Evolutionary conservation across 2,797 vertebrate species (phyloP), one percentile per base, ranked within the genome.

Genomic region (Tachyglossus aculeatus): DNA sequence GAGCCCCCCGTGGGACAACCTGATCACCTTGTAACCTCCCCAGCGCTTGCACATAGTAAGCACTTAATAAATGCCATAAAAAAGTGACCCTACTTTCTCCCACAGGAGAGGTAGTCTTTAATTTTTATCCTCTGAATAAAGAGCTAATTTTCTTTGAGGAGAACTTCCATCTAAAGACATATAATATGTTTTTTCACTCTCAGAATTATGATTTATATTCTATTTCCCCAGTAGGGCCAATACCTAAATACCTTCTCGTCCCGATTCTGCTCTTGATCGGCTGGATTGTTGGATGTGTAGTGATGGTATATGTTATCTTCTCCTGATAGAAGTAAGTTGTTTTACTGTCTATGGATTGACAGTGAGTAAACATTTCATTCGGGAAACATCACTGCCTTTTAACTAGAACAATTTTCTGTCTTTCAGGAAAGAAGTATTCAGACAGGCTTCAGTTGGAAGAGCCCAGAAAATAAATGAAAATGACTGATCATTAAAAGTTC

Each of bases 301-400:
- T 94, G 32, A 91, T 94, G 85, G 81, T 96, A 31, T 96, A 95
- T 74, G 87, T 95, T 24, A 93, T 95, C 85, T 96, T 95, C 85
- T 94, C 83, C 78, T 93, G 90, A 89, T 8, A 74, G 63, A 67
- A 76, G 79, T 89, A 88, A 66, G 44, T 74, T 67, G 72, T 9
- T 68, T n/a, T 19, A n/a, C 24, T 27, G 11, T 16, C 12, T 4
- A 29, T 70, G 16, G 50, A n/a, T 44, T 15, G 3, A 6, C 3
- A 7, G 2, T 27, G 11, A 64, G 32, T 29, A 40, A 32, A 0
- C 2, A 18, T 55, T 53, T 63, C 13, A 33, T 56, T 22, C 3
- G 11, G 21, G 25, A 71, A 66, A 34, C 25, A 40, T 56, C 38
- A 34, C 34, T 45, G 29, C 7, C 67, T 24, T 48, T 51, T 74